A percentile compares a stretch with the other conserved stretches of the same genome.
phyloP scores from a whole-genome alignment of 2,888 invertebrate species.

The Lepidonotus clava region DNA sequence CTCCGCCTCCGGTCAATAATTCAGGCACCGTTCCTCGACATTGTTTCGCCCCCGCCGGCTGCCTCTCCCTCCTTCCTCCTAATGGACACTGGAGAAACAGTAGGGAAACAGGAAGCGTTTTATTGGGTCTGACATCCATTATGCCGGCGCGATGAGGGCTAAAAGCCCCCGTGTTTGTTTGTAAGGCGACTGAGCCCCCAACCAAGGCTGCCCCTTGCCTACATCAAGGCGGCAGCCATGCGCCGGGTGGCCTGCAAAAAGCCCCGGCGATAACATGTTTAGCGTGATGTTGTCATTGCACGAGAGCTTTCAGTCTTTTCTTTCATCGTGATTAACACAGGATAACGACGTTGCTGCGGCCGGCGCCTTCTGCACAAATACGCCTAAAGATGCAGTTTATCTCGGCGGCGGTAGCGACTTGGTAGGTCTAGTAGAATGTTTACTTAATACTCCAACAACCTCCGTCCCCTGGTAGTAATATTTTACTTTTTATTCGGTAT shows the following conservation, averaged over 20 bases:
- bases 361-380: too few relatives aligned
- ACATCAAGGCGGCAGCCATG: background rate
- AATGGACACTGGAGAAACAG: conserved; percentile 32
- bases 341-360: too few relatives aligned
- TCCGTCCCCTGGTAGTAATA: too few relatives aligned
- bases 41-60: conserved; percentile 15
- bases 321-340: too few relatives aligned
- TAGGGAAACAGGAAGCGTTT: conserved; percentile 16
- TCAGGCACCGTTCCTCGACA: background rate
- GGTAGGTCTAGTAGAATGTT: too few relatives aligned
- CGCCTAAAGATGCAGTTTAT: too few relatives aligned
- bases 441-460: too few relatives aligned
- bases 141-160: conserved; percentile 16
- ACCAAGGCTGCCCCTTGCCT: background rate
- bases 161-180: conserved; percentile 41
- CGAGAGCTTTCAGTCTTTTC: too few relatives aligned
- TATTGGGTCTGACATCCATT: conserved; percentile 46
- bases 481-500: too few relatives aligned
- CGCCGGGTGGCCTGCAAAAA: too few relatives aligned
- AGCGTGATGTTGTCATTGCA: too few relatives aligned
- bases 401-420: too few relatives aligned
- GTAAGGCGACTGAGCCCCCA: background rate
- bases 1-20: conserved; percentile 18
- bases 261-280: background rate
- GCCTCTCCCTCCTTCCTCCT: background rate